Evolutionary conservation across 2,888 invertebrate genomes (phyloP).

Genomic region (Venustoraphidia nigricollis): DNA sequence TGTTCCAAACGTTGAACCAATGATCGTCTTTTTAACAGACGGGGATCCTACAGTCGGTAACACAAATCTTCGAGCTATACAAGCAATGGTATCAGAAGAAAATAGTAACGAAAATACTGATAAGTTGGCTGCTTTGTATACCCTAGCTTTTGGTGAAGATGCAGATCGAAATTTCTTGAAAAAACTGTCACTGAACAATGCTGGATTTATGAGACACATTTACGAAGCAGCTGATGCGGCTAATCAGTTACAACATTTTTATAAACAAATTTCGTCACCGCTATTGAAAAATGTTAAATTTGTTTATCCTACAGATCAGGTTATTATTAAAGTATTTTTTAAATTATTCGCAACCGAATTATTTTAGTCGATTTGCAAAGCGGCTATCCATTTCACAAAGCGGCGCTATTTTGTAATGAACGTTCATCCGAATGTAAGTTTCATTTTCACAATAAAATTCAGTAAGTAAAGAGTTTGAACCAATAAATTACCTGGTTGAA

Average conservation of each 20-base stretch:
- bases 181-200: constrained; percentile 45
- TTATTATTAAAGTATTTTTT: constrained; percentile 12
- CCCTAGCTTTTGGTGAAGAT: constrained; percentile 54
- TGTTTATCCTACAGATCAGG: constrained; percentile 40
- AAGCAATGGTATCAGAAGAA: constrained; percentile 32
- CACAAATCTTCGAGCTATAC: constrained; percentile 34
- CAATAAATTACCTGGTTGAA: too few relatives aligned
- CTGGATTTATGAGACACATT: constrained; percentile 52
- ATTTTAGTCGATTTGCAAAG: too few relatives aligned
- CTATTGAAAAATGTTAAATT: constrained; percentile 48
- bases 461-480: too few relatives aligned
- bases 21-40: constrained; percentile 50
- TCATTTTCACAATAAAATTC: too few relatives aligned
- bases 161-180: constrained; percentile 51
- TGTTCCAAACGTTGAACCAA: constrained; percentile 28
- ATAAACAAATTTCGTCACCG: constrained; percentile 52
- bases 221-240: constrained; percentile 54
- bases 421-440: too few relatives aligned
- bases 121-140: constrained; percentile 39
- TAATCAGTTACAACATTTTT: constrained; percentile 49
- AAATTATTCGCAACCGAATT: too few relatives aligned
- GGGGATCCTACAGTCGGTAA: constrained; percentile 48
- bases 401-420: too few relatives aligned
- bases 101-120: constrained; percentile 25
- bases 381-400: too few relatives aligned